Conservation (phyloP, 2,888 invertebrate genomes). For the Yponomeuta sedellus region DNA sequence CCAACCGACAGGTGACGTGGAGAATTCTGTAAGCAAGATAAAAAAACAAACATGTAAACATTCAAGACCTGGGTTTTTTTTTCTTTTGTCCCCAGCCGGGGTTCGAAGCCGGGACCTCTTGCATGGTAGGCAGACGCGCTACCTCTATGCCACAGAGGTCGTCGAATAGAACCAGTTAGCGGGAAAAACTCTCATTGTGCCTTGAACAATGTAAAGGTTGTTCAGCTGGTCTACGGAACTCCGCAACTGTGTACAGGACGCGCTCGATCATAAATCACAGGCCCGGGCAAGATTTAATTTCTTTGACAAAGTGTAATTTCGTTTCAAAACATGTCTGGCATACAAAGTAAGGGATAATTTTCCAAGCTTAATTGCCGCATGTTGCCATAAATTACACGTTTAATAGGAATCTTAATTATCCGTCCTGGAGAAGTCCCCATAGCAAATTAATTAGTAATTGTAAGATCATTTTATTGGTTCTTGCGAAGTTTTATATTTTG, state of each 20-base stretch:
- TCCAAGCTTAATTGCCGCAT: constrained; percentile 17
- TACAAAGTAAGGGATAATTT: constrained; percentile 13
- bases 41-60: too few relatives aligned
- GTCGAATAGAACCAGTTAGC: background rate
- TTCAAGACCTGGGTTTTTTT: too few relatives aligned
- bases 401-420: constrained; percentile 19
- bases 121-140: too few relatives aligned
- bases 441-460: background rate
- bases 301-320: constrained; percentile 17
- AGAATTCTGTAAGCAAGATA: too few relatives aligned
- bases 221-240: background rate
- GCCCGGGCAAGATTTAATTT: constrained; percentile 15
- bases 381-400: constrained; percentile 19
- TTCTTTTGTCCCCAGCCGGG: too few relatives aligned
- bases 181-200: background rate
- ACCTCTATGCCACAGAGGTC: too few relatives aligned
- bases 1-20: too few relatives aligned
- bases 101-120: too few relatives aligned
- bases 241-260: background rate
- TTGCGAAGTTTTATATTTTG: background rate
- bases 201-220: background rate
- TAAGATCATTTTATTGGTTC: background rate
- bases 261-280: constrained; percentile 5
- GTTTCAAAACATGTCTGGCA: constrained; percentile 13
- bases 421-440: constrained; percentile 2